These are phyloP conservation scores for Linyphia triangularis DNA, from an alignment of 2,888 invertebrate species.

Conservation along the genomic window DNA sequence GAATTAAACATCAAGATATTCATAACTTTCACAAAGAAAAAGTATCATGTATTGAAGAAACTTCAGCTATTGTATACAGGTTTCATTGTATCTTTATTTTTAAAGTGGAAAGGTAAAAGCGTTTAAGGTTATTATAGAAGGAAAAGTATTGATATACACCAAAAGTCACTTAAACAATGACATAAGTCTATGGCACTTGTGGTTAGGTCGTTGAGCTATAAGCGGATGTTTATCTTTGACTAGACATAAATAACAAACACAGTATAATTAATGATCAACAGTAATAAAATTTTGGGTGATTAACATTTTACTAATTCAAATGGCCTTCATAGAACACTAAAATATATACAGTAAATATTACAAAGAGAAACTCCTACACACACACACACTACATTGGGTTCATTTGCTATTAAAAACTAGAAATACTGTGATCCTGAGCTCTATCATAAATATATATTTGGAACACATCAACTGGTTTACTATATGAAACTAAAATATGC, in stretches of 20 bases:
- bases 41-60: no score
- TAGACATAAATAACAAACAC: not conserved
- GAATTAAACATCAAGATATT: no score
- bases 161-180: no score
- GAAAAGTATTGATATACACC: no score
- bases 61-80: no score
- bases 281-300: not conserved
- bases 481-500: not conserved
- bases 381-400: not conserved
- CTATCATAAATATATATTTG: conserved; percentile 15
- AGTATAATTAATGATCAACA: not conserved
- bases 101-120: no score
- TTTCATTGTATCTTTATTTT: no score
- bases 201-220: not conserved
- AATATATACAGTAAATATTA: not conserved
- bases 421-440: not conserved
- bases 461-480: conserved; percentile 23
- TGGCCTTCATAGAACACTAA: not conserved
- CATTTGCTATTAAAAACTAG: not conserved
- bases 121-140: no score
- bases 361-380: not conserved
- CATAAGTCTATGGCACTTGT: not conserved
- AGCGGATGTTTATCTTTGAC: not conserved
- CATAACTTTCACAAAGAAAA: no score
- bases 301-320: not conserved